These are phyloP conservation scores for Clitarchus hookeri DNA, from an alignment of 2,888 invertebrate genomes.

Conservation along the genomic window DNA sequence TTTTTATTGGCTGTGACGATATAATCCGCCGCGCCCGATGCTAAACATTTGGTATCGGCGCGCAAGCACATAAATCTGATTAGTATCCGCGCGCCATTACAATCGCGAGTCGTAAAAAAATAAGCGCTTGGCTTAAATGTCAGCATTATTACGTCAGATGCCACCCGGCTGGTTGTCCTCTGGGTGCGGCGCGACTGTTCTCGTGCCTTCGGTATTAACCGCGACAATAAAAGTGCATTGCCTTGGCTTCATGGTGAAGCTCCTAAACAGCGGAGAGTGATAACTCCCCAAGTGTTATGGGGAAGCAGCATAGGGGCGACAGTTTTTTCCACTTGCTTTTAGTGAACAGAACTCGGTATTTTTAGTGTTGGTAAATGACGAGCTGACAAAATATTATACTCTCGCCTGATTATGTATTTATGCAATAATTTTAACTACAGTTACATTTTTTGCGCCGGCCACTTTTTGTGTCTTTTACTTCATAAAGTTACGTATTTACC, in stretches of 20 bases:
- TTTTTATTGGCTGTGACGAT: conserved; percentile 14
- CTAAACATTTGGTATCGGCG: conserved; percentile 3
- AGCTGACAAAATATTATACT: no score
- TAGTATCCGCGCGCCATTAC: neutral
- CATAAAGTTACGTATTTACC: no score
- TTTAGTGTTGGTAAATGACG: no score
- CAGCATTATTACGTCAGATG: neutral
- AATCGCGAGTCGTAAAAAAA: neutral
- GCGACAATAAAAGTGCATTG: neutral
- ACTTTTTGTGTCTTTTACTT: no score
- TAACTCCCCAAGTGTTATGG: neutral
- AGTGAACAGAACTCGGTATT: no score
- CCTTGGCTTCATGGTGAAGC: neutral
- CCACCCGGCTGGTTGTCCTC: neutral
- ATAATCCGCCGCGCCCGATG: neutral
- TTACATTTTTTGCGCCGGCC: no score
- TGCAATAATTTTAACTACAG: no score
- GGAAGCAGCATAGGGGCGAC: no score
- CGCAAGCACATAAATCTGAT: neutral
- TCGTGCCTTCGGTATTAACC: neutral
- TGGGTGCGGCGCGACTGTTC: no score
- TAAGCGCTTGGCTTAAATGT: conserved; percentile 4
- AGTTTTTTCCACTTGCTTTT: no score
- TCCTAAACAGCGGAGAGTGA: neutral
- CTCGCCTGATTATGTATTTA: no score